Conservation (phyloP, 2,888 invertebrate genomes). For the Xanthia icteritia region DNA sequence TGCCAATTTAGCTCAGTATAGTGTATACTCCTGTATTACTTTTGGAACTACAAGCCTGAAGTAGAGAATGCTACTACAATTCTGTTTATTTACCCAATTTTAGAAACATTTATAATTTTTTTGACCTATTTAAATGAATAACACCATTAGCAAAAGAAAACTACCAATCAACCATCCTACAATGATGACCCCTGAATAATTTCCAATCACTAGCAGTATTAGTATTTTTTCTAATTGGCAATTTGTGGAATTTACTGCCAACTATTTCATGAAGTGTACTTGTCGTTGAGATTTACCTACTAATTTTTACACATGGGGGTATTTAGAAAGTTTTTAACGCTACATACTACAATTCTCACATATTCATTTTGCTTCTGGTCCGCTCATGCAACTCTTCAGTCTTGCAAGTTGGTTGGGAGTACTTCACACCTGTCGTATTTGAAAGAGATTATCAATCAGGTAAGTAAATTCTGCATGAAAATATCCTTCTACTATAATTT, state of each 20-base stretch:
- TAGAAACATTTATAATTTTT: background rate
- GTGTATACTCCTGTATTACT: background rate
- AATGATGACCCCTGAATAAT: background rate
- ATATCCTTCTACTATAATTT: background rate
- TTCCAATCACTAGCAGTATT: background rate
- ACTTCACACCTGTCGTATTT: conserved; percentile 11
- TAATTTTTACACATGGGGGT: conserved; percentile 19
- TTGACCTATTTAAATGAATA: background rate
- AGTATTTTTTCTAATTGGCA: background rate
- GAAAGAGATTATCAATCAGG: conserved; percentile 38
- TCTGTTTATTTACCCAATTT: background rate
- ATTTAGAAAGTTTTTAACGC: background rate
- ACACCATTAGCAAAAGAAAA: background rate
- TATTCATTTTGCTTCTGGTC: conserved; percentile 7
- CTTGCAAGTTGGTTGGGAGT: conserved; percentile 15
- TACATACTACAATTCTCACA: background rate
- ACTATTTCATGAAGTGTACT: background rate
- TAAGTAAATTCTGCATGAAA: conserved; percentile 23
- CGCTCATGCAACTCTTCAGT: conserved; percentile 3
- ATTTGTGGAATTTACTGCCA: background rate
- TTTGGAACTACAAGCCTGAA: background rate
- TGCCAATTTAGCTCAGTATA: conserved; percentile 19
- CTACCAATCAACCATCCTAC: background rate
- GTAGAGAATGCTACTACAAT: background rate
- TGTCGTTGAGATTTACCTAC: background rate